These are phyloP conservation scores for Micrasema minimum DNA, from an alignment of 1,140 invertebrate genomes.

Conservation along the genomic window DNA sequence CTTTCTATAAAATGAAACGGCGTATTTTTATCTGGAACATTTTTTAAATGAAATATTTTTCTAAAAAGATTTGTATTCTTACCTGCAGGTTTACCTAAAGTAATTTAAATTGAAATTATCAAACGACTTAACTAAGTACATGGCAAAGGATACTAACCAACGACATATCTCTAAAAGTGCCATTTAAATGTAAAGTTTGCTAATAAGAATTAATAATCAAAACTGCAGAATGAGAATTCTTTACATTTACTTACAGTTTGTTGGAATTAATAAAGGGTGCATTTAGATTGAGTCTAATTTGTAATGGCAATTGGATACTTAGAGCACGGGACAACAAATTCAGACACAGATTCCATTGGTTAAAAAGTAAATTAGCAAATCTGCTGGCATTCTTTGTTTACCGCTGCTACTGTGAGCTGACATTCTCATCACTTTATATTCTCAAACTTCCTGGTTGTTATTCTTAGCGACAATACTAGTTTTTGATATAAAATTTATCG, in stretches of 20 bases:
- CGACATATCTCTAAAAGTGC: slow-evolving; percentile 19
- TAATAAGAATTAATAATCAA: background rate
- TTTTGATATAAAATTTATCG: slow-evolving; percentile 43
- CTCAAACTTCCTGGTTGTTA: slow-evolving; percentile 47
- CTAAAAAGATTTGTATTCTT: slow-evolving; percentile 9
- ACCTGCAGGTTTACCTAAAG: slow-evolving; percentile 21
- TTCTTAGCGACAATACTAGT: slow-evolving; percentile 49
- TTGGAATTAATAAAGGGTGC: background rate
- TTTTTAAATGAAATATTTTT: slow-evolving; percentile 29
- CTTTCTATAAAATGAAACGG: slow-evolving; percentile 26
- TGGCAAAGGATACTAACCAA: background rate
- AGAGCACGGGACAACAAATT: slow-evolving; percentile 28
- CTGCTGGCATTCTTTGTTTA: slow-evolving; percentile 23
- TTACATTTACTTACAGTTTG: background rate
- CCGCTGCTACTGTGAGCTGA: slow-evolving; percentile 37
- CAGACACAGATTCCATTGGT: slow-evolving; percentile 52
- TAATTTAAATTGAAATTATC: slow-evolving; percentile 15
- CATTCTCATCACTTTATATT: slow-evolving; percentile 18
- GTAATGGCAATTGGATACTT: slow-evolving; percentile 37
- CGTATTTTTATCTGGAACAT: slow-evolving; percentile 9
- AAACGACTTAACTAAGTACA: background rate
- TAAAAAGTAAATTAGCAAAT: slow-evolving; percentile 32
- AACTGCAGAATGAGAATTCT: background rate
- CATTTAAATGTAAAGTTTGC: slow-evolving; percentile 14
- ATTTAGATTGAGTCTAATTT: background rate